phyloP scores from a whole-genome alignment of 2,888 invertebrate genomes.

The Plebejus melissa region DNA sequence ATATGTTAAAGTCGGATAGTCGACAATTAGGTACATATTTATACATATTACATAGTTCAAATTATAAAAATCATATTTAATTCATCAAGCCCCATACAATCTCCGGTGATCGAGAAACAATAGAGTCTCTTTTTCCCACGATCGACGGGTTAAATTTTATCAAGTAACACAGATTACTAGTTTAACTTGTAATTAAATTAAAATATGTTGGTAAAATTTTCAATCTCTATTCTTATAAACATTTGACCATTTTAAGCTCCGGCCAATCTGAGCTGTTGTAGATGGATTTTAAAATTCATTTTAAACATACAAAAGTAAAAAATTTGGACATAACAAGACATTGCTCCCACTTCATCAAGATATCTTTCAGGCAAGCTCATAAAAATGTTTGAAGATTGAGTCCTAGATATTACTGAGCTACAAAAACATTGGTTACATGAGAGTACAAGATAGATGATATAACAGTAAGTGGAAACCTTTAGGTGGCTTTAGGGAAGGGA shows the following conservation, averaged over 20 bases:
- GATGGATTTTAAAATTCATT: not conserved
- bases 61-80: not conserved
- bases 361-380: not conserved
- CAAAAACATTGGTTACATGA: not conserved
- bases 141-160: not conserved
- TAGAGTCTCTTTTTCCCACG: no score
- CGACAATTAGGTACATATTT: not conserved
- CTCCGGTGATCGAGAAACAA: no score
- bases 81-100: no score
- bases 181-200: not conserved
- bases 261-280: not conserved
- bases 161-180: constrained; percentile 2
- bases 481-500: no score
- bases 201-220: constrained; percentile 1
- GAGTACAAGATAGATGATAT: not conserved
- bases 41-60: not conserved
- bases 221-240: constrained; percentile 4
- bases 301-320: not conserved
- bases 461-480: not conserved
- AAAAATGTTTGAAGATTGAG: not conserved
- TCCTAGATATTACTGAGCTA: not conserved
- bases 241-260: constrained; percentile 17
- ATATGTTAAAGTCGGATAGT: constrained; percentile 11
- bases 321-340: not conserved
- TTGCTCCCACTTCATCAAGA: not conserved